phyloP scores from a whole-genome alignment of 92 coral and sea anemone genomes.

The Siderastrea siderea region DNA sequence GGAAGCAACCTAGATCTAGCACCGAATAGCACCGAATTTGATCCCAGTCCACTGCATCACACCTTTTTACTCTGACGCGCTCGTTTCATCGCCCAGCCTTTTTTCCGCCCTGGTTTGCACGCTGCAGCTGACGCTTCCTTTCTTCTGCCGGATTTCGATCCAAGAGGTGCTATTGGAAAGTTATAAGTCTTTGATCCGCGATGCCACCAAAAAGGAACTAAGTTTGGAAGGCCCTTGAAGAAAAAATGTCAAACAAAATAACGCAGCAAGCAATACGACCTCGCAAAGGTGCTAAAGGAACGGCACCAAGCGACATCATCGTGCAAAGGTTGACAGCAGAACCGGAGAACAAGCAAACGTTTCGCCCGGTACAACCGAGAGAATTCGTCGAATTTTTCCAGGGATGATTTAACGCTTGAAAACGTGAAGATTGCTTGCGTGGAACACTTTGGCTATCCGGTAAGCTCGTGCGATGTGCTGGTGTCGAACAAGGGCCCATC shows the following conservation, averaged over 20 bases:
- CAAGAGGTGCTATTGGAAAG: constrained; percentile 13
- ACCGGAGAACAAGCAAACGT: constrained; percentile 70
- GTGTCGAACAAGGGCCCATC: constrained; percentile 65
- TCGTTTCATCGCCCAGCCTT: too few relatives aligned
- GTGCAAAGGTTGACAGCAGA: constrained; percentile 67
- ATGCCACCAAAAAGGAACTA: constrained; percentile 58
- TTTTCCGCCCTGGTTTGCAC: too few relatives aligned
- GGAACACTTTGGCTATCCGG: constrained; percentile 56
- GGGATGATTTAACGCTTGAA: constrained; percentile 56
- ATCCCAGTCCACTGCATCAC: too few relatives aligned
- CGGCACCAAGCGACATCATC: constrained; percentile 48
- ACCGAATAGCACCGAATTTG: too few relatives aligned
- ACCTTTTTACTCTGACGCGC: too few relatives aligned
- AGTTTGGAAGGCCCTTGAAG: constrained; percentile 52
- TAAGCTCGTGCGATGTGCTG: constrained; percentile 58
- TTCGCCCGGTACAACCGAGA: constrained; percentile 64
- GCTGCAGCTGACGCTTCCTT: constrained; percentile 5
- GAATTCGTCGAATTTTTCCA: constrained; percentile 57
- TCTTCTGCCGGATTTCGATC: constrained; percentile 27
- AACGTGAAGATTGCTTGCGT: constrained; percentile 67
- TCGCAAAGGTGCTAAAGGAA: constrained; percentile 33
- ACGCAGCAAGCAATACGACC: constrained; percentile 24
- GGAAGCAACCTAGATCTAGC: too few relatives aligned
- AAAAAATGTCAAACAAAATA: too few relatives aligned
- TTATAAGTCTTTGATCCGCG: constrained; percentile 3